Conservation (phyloP, 2,113 vertebrate genomes). For the Lampris megalopsis region DNA sequence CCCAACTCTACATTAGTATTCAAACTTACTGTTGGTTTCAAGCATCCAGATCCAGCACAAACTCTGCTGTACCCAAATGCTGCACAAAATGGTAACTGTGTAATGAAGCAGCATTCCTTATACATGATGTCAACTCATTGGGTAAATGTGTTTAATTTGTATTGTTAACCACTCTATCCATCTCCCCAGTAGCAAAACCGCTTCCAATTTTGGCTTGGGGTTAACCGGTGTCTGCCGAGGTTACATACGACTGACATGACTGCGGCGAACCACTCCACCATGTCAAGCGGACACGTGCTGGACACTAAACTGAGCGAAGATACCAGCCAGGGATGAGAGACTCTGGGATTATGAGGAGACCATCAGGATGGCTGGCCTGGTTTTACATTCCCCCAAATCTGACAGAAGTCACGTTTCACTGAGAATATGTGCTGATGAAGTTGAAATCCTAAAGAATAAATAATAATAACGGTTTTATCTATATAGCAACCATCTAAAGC, state of each 20-base stretch:
- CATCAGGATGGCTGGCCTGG: slow-evolving; percentile 33
- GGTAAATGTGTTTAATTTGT: slow-evolving; percentile 15
- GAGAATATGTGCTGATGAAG: background rate
- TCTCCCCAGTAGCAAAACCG: slow-evolving; percentile 34
- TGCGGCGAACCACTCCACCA: slow-evolving; percentile 54
- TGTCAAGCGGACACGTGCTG: slow-evolving; percentile 59
- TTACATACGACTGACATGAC: slow-evolving; percentile 53
- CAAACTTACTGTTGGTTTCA: too few species aligned
- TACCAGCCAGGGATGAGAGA: slow-evolving; percentile 50
- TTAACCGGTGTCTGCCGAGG: slow-evolving; percentile 58
- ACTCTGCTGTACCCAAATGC: too few species aligned
- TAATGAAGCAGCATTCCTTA: too few species aligned
- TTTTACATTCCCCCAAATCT: slow-evolving; percentile 26
- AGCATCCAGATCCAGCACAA: too few species aligned
- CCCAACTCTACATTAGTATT: too few species aligned
- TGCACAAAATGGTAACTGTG: too few species aligned
- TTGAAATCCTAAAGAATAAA: too few species aligned
- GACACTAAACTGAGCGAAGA: slow-evolving; percentile 65
- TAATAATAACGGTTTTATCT: too few species aligned
- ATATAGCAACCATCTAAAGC: too few species aligned
- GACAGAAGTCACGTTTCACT: slow-evolving; percentile 28
- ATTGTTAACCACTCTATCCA: slow-evolving; percentile 8
- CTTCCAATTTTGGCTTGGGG: slow-evolving; percentile 43
- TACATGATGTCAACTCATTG: slow-evolving; percentile 19
- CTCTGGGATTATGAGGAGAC: slow-evolving; percentile 49